Conservation (phyloP, 2,888 invertebrate species). For the Lamellibrachia satsuma region DNA sequence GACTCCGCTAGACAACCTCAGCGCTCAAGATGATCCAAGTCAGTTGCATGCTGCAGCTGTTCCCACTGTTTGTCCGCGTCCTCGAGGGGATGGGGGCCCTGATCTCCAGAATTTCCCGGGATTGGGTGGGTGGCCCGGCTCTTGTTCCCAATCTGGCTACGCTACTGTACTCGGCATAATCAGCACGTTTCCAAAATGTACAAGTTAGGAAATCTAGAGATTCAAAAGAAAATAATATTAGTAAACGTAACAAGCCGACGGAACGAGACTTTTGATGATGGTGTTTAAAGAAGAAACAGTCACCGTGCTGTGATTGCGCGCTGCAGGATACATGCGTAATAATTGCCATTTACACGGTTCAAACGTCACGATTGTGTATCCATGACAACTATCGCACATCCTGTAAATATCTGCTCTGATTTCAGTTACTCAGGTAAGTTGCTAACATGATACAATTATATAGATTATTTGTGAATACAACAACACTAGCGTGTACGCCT, state of each 20-base stretch:
- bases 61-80: no score
- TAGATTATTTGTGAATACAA: neutral
- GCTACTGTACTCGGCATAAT: no score
- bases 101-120: no score
- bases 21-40: no score
- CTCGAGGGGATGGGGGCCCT: no score
- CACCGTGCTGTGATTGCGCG: neutral
- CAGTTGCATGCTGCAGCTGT: no score
- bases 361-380: neutral
- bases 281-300: neutral
- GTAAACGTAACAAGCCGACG: neutral
- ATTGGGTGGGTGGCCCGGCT: no score
- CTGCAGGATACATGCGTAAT: neutral
- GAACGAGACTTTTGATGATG: neutral
- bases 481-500: neutral
- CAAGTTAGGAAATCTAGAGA: neutral
- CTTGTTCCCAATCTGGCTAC: no score
- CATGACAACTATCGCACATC: neutral
- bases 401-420: neutral
- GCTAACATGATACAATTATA: neutral
- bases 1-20: no score
- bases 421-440: constrained; percentile 10
- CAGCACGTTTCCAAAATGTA: no score
- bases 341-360: neutral
- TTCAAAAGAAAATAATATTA: neutral